phyloP scores from a whole-genome alignment of 2,113 vertebrate genomes.

The Athene cunicularia region DNA sequence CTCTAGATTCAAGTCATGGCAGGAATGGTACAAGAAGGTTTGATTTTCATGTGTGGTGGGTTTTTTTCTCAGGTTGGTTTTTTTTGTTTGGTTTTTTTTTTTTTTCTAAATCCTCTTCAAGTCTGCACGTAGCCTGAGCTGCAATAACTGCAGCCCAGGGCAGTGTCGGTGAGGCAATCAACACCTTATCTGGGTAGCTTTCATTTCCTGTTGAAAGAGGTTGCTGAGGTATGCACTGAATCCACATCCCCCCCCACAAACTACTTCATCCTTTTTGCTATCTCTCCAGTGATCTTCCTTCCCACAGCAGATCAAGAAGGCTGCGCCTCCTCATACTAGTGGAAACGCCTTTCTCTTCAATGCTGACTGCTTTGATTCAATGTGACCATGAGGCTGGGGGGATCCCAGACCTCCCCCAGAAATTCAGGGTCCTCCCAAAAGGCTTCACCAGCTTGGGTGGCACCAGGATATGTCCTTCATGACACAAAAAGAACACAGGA shows the following conservation, averaged over 20 bases:
- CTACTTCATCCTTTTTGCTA: neutral
- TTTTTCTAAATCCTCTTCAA: neutral
- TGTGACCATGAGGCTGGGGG: accelerated
- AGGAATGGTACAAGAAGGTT: neutral
- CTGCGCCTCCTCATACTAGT: neutral
- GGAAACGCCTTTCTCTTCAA: neutral
- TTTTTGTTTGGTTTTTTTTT: neutral
- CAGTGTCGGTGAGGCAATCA: constrained; percentile 52
- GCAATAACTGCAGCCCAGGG: constrained; percentile 51
- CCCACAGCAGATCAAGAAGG: constrained; percentile 25
- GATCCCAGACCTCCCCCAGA: neutral
- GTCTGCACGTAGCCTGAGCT: constrained; percentile 26
- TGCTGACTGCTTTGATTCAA: neutral
- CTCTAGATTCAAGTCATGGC: constrained; percentile 33
- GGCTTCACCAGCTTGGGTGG: accelerated
- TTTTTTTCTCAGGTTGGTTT: neutral
- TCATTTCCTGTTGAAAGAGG: constrained; percentile 57
- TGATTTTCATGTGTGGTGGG: constrained; percentile 13
- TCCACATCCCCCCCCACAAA: neutral
- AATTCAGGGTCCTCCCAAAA: neutral
- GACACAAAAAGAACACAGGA: neutral
- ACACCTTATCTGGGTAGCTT: constrained; percentile 41
- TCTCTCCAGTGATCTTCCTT: constrained; percentile 47
- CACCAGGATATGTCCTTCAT: neutral
- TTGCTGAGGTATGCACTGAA: constrained; percentile 53